Base-by-base conservation (phyloP, 2,113 vertebrate genomes). In the Sebastes fasciatus region DNA sequence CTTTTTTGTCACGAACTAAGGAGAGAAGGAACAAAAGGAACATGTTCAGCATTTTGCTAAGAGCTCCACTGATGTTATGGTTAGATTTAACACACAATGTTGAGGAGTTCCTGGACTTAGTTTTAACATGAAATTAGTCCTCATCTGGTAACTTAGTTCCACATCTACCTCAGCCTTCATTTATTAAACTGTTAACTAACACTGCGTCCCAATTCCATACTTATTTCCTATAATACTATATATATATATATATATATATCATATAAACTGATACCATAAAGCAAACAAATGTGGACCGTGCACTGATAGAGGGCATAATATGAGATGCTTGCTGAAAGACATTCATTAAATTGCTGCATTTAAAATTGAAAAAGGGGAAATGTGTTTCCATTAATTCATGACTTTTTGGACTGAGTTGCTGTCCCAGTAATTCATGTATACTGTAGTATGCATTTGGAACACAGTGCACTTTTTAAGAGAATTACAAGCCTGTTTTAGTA, bases 1-100 rank as follows among this genome's bases (percentile, higher is more conserved):
- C 98, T 92, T 99, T 99, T 84, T 98, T 99, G 81, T 99, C 98
- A 86, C 98, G 95, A 1, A 99, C 97, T 99, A 57, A 69, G 84
- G 23, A 84, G 14, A 61, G 11, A 61, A 73, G 34, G n/a, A 49
- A 54, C 11, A 69, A 63, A 26, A 19, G 17, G 3, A 3, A 70
- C 1, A 23, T 55, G 17, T 52, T 46, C 2, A 49, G 46, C 16
- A 19, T 40, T 60, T 66, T 23, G 10, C 43, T 52, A 1, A 58
- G 2, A 23, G 13, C n/a, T 6, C 11, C n/a, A 45, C 11, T 10
- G 21, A 26, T 46, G 6, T 69, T 7, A 51, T 3, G 3, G 26
- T 52, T 73, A 14, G 16, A 60, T 19, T 57, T 70, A 1, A 58
- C 0, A 49, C 0, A 49, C 6, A 74, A 9, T 14, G 16, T 57